Percentiles rank a stretch among this genome's conserved stretches.
phyloP scores from a whole-genome alignment of 1,140 invertebrate genomes.

The Thaumatotibia leucotreta region DNA sequence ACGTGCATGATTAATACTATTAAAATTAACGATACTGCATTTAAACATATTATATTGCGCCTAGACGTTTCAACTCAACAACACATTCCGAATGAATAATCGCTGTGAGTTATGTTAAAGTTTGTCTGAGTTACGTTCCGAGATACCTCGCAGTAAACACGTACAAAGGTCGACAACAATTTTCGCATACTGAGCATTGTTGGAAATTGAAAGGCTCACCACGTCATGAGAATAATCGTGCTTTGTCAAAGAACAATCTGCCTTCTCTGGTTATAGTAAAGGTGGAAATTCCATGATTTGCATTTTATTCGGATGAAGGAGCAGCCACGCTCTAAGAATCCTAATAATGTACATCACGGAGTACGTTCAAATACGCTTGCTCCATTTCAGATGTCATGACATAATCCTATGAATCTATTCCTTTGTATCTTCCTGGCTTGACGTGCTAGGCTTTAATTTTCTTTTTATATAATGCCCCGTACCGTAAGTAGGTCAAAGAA shows the following conservation, averaged over 20 bases:
- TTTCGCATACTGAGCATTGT: conserved; percentile 46
- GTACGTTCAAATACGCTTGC: conserved; percentile 28
- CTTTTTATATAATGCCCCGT: not conserved
- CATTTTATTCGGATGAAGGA: conserved; percentile 15
- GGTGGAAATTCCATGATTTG: not conserved
- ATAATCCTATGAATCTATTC: conserved; percentile 17
- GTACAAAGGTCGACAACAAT: conserved; percentile 44
- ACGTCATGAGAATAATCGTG: conserved; percentile 23
- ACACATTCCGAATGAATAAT: not conserved
- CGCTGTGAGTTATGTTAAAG: not conserved
- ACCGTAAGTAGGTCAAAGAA: not conserved
- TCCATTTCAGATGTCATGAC: conserved; percentile 22
- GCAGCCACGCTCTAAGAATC: conserved; percentile 30
- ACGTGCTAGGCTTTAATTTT: not conserved
- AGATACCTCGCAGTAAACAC: conserved; percentile 27
- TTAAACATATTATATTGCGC: too few species aligned
- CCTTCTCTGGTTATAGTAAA: not conserved
- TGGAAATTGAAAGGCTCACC: conserved; percentile 43
- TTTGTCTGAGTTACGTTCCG: not conserved
- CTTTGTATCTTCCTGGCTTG: not conserved
- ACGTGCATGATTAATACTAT: too few species aligned
- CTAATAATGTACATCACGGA: conserved; percentile 34
- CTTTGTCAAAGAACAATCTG: not conserved
- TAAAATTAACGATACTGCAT: too few species aligned
- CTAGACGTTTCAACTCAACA: not conserved